Evolutionary conservation across 2,113 vertebrate genomes (phyloP).

Genomic region (Choloepus hoffmanni): DNA sequence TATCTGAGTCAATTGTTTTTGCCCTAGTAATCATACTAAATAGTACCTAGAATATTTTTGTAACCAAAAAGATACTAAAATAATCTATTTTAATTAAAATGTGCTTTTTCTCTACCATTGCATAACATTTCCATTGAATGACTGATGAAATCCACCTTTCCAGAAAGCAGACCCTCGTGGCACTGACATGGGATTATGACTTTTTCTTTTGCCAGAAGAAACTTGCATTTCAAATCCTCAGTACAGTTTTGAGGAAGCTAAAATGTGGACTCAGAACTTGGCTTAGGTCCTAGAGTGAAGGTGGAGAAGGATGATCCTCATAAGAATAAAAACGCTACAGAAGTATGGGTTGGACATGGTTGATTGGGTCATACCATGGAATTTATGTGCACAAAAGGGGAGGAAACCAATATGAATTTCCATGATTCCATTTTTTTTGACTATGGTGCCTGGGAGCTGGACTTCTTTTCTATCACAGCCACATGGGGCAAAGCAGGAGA

Average conservation of each 20-base stretch:
- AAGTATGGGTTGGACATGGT: background rate
- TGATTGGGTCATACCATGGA: background rate
- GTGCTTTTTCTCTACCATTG: background rate
- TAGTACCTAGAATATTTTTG: slow-evolving; percentile 7
- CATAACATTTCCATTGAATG: background rate
- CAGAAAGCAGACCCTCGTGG: background rate
- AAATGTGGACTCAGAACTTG: background rate
- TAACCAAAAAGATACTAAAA: background rate
- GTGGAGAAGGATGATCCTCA: background rate
- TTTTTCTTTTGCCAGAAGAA: background rate
- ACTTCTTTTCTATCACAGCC: background rate
- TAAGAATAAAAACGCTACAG: background rate
- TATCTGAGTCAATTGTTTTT: background rate
- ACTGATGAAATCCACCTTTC: background rate
- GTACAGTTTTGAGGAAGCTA: slow-evolving; percentile 4
- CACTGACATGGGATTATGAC: background rate
- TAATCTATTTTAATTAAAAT: background rate
- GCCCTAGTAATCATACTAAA: background rate
- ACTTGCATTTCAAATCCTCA: background rate
- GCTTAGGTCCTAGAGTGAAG: background rate
- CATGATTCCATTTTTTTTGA: background rate
- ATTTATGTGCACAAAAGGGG: background rate
- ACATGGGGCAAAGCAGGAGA: background rate
- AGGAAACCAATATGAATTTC: background rate
- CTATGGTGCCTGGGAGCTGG: background rate